Conservation (phyloP, 2,888 invertebrate genomes). For the Oeneis ivallda region DNA sequence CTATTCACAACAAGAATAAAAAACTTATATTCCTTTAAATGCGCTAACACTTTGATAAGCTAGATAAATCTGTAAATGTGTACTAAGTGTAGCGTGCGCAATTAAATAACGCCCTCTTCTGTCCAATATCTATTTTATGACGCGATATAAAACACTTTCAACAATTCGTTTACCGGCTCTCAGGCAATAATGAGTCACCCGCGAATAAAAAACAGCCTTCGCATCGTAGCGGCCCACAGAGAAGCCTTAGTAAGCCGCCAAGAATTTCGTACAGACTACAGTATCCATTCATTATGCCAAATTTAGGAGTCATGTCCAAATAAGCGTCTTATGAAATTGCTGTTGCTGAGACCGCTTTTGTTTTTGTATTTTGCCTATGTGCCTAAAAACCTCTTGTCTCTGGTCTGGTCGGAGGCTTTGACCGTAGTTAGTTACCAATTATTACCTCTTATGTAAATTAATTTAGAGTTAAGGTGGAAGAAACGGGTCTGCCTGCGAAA, state of each 20-base stretch:
- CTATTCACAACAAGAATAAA: too few species aligned
- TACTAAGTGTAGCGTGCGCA: too few species aligned
- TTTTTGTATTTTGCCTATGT: background rate
- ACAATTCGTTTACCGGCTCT: background rate
- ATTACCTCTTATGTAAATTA: too few species aligned
- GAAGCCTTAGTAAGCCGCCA: constrained; percentile 48
- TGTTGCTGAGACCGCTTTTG: background rate
- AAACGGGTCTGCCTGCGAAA: too few species aligned
- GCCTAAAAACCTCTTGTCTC: too few species aligned
- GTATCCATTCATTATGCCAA: constrained; percentile 47
- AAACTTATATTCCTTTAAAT: too few species aligned
- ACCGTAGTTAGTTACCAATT: too few species aligned
- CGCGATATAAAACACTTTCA: background rate
- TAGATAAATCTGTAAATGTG: too few species aligned
- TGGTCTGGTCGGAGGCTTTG: too few species aligned
- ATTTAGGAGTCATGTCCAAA: constrained; percentile 43
- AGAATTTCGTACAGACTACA: constrained; percentile 46
- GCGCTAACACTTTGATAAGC: too few species aligned
- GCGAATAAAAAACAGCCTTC: constrained; percentile 53
- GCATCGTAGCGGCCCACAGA: constrained; percentile 44
- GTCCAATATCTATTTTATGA: background rate
- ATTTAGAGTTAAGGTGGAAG: too few species aligned
- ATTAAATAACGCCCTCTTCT: too few species aligned
- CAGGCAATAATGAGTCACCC: constrained; percentile 52
- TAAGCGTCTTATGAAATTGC: constrained; percentile 8